Conservation (phyloP, 1,140 invertebrate species). For the Pogonomyrmex barbatus region DNA sequence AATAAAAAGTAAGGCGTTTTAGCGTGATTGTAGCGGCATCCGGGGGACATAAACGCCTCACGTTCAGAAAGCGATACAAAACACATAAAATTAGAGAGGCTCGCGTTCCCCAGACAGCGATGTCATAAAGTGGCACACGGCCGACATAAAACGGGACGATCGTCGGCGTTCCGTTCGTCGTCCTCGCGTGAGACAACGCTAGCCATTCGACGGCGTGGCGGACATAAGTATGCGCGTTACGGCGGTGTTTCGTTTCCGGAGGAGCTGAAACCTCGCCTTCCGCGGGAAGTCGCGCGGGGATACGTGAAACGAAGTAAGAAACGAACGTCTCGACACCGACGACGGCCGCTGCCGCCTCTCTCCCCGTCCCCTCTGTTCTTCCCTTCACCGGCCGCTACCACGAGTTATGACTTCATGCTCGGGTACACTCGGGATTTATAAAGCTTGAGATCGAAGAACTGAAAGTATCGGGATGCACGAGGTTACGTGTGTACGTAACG, state of each 20-base stretch:
- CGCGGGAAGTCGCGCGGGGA: constrained; percentile 65
- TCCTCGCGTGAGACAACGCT: constrained; percentile 15
- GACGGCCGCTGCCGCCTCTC: constrained; percentile 29
- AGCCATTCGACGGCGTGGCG: constrained; percentile 1
- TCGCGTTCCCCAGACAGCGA: neutral
- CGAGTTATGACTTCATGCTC: constrained; percentile 74
- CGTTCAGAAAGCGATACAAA: constrained; percentile 19
- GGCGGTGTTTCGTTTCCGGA: constrained; percentile 58
- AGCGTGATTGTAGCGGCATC: neutral
- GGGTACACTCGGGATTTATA: constrained; percentile 73
- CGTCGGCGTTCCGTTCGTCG: neutral
- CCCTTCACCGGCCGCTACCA: constrained; percentile 53
- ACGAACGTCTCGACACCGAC: constrained; percentile 61
- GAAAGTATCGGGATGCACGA: constrained; percentile 42
- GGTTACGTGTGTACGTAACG: constrained; percentile 16
- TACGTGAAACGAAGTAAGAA: constrained; percentile 49
- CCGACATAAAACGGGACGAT: constrained; percentile 39
- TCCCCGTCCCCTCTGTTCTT: constrained; percentile 36
- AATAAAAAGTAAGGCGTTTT: neutral
- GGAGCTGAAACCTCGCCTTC: constrained; percentile 63
- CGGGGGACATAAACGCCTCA: neutral
- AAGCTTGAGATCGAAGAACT: constrained; percentile 67
- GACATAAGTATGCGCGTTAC: constrained; percentile 62
- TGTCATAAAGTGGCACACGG: constrained; percentile 19
- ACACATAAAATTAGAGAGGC: constrained; percentile 40